phyloP scores from a whole-genome alignment of 1,140 invertebrate genomes.

The Drosophila melanica region DNA sequence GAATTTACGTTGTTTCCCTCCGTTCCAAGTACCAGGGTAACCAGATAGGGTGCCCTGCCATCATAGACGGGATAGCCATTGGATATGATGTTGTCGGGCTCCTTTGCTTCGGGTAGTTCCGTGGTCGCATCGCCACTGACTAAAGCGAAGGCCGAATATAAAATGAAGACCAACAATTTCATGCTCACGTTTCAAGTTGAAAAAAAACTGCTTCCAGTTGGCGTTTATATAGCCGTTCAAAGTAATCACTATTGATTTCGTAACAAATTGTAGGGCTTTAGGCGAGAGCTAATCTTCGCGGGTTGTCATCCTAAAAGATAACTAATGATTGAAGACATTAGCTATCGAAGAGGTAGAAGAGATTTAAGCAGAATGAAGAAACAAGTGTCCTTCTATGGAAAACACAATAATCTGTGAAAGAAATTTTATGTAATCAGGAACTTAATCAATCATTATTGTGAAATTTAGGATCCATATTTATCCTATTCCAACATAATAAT shows the following conservation, averaged over 20 bases:
- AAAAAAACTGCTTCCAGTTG: not conserved
- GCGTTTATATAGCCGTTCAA: conserved; percentile 2
- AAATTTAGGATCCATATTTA: no score
- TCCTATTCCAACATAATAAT: no score
- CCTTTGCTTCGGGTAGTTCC: not conserved
- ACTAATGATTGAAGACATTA: conserved; percentile 16
- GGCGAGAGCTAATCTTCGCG: not conserved
- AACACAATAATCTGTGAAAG: no score
- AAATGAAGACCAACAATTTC: conserved; percentile 47
- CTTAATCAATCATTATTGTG: no score
- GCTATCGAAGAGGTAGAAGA: not conserved
- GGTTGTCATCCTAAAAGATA: not conserved
- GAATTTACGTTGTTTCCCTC: conserved; percentile 48
- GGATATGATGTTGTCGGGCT: conserved; percentile 50
- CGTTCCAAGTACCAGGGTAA: conserved; percentile 76
- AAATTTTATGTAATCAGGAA: no score
- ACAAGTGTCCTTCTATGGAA: no score
- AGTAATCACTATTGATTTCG: not conserved
- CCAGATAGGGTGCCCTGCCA: conserved; percentile 85
- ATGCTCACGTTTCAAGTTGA: conserved; percentile 19
- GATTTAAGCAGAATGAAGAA: no score
- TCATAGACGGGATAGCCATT: conserved; percentile 57
- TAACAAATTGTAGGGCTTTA: not conserved
- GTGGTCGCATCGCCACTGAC: conserved; percentile 23
- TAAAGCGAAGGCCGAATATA: conserved; percentile 28